Conservation (phyloP, 2,888 invertebrate species). For the Scrobipalpa costella region DNA sequence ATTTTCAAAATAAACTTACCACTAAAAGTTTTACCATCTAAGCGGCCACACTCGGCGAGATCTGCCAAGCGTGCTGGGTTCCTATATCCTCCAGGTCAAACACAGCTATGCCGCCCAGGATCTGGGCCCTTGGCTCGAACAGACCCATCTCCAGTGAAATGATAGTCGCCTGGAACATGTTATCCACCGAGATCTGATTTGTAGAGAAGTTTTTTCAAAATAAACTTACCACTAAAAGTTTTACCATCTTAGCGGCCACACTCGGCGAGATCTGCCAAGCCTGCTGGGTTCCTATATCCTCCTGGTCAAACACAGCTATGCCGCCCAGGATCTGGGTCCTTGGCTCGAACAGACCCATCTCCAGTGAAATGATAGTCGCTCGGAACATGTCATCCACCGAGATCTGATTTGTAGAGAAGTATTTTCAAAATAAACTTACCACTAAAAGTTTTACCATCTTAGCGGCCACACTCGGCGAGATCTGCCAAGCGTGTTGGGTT, state of each 20-base stretch:
- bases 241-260: slow-evolving; percentile 84
- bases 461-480: slow-evolving; percentile 86
- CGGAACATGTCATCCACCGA: background rate
- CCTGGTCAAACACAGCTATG: slow-evolving; percentile 87
- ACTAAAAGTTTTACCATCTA: slow-evolving; percentile 86
- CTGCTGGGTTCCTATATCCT: slow-evolving; percentile 85
- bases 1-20: slow-evolving; percentile 68
- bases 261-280: slow-evolving; percentile 87
- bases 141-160: slow-evolving; percentile 87
- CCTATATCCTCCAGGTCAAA: slow-evolving; percentile 88
- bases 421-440: slow-evolving; percentile 69
- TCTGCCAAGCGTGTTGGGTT: slow-evolving; percentile 86
- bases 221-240: slow-evolving; percentile 84
- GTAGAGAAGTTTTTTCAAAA: background rate
- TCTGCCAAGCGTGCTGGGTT: slow-evolving; percentile 86
- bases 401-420: background rate
- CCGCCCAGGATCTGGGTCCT: slow-evolving; percentile 89
- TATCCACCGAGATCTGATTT: background rate
- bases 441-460: slow-evolving; percentile 86
- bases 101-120: slow-evolving; percentile 88
- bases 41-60: slow-evolving; percentile 86
- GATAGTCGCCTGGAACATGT: slow-evolving; percentile 75
- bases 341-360: slow-evolving; percentile 88
- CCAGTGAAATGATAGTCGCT: slow-evolving; percentile 85
- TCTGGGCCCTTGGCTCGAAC: slow-evolving; percentile 87